Evolutionary conservation across 1,140 invertebrate genomes (phyloP).

Genomic region (Uloborus diversus): DNA sequence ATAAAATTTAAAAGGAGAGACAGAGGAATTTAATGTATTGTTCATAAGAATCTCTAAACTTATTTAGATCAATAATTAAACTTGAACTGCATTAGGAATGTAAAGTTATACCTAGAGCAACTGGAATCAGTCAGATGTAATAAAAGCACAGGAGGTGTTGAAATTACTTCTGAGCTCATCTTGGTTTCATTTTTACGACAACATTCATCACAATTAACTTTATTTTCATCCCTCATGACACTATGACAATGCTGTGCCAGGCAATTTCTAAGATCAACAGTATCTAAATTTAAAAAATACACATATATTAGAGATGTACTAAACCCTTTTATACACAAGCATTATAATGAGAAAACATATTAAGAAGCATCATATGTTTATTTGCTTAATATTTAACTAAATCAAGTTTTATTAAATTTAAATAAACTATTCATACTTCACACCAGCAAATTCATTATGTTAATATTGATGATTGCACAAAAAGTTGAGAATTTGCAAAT

Average conservation of each 20-base stretch:
- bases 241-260: slow-evolving; percentile 22
- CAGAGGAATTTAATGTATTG: background rate
- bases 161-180: slow-evolving; percentile 28
- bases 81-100: background rate
- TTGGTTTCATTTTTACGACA: slow-evolving; percentile 19
- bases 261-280: slow-evolving; percentile 21
- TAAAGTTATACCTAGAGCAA: background rate
- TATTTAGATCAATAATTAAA: background rate
- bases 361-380: too few species aligned
- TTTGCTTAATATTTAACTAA: too few species aligned
- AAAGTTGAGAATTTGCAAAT: too few species aligned
- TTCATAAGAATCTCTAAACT: background rate
- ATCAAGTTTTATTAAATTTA: too few species aligned
- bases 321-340: too few species aligned
- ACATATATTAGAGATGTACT: too few species aligned
- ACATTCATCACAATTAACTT: slow-evolving; percentile 25
- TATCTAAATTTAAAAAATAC: background rate
- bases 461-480: too few species aligned
- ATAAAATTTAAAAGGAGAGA: background rate
- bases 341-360: too few species aligned
- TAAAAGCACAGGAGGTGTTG: slow-evolving; percentile 27
- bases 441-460: too few species aligned
- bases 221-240: slow-evolving; percentile 26
- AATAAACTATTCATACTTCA: too few species aligned
- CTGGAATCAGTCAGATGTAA: slow-evolving; percentile 9